Percentiles rank a stretch among this genome's conserved stretches.
phyloP scores from a whole-genome alignment of 2,797 vertebrate species.

The Masticophis lateralis region DNA sequence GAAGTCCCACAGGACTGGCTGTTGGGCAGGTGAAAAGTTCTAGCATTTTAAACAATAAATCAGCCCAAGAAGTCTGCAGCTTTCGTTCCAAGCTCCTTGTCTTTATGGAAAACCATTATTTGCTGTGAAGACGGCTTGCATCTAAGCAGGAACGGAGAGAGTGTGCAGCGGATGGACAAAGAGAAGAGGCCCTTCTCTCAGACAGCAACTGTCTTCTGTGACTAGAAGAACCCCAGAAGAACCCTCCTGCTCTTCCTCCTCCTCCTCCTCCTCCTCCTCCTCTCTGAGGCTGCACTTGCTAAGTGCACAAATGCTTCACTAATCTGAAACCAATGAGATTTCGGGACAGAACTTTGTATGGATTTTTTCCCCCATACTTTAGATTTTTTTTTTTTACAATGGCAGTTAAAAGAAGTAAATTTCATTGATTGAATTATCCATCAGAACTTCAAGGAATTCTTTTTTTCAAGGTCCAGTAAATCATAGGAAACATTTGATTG shows the following conservation, averaged over 20 bases:
- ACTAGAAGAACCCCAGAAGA: background rate
- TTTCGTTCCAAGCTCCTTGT: background rate
- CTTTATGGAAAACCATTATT: background rate
- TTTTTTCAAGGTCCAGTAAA: background rate
- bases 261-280: background rate
- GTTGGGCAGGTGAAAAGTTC: background rate
- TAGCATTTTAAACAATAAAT: background rate
- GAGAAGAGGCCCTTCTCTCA: background rate
- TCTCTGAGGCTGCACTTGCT: background rate
- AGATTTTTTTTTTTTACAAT: background rate
- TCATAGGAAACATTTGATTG: background rate
- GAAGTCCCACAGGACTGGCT: background rate
- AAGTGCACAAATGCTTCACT: background rate
- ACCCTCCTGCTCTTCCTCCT: background rate
- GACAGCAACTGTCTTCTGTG: background rate
- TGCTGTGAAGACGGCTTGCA: background rate
- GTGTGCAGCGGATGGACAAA: background rate
- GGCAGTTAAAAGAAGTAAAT: background rate
- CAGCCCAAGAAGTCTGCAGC: background rate
- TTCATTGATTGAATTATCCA: background rate
- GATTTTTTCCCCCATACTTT: background rate
- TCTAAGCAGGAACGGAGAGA: background rate
- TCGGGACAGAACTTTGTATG: background rate
- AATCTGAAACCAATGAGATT: background rate
- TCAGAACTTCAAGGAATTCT: background rate